phyloP scores from a whole-genome alignment of 2,113 vertebrate genomes.

The Upupa epops region DNA sequence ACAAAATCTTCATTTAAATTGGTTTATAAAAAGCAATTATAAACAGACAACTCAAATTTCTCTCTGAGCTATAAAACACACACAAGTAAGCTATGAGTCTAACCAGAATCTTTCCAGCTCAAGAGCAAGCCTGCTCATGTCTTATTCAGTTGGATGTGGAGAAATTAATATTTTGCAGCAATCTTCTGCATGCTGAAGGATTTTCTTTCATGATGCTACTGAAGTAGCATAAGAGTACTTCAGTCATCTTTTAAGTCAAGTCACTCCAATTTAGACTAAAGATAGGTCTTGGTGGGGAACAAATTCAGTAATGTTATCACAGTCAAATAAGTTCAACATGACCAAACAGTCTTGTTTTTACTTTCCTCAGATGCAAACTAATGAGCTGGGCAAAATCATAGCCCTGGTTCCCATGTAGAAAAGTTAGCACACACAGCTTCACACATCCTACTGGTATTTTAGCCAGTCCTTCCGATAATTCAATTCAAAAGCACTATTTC shows the following conservation, averaged over 20 bases:
- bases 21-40: constrained; percentile 43
- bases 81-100: background rate
- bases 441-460: background rate
- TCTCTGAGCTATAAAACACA: background rate
- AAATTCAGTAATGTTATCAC: background rate
- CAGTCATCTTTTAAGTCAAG: background rate
- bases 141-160: background rate
- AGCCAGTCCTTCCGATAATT: background rate
- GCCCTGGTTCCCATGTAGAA: background rate
- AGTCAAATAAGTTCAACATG: background rate
- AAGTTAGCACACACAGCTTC: background rate
- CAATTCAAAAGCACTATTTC: background rate
- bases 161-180: background rate
- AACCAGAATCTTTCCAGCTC: background rate
- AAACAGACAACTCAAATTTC: constrained; percentile 31
- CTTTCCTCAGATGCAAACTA: background rate
- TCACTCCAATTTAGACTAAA: background rate
- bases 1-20: constrained; percentile 38
- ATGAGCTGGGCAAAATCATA: background rate
- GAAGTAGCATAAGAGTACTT: background rate
- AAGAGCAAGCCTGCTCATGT: background rate
- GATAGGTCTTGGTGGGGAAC: background rate
- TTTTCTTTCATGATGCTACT: background rate
- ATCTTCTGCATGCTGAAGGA: background rate
- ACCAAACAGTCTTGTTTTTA: background rate